Evolutionary conservation across 2,888 invertebrate genomes (phyloP).

Genomic region (Caenorhabditis sp.): DNA sequence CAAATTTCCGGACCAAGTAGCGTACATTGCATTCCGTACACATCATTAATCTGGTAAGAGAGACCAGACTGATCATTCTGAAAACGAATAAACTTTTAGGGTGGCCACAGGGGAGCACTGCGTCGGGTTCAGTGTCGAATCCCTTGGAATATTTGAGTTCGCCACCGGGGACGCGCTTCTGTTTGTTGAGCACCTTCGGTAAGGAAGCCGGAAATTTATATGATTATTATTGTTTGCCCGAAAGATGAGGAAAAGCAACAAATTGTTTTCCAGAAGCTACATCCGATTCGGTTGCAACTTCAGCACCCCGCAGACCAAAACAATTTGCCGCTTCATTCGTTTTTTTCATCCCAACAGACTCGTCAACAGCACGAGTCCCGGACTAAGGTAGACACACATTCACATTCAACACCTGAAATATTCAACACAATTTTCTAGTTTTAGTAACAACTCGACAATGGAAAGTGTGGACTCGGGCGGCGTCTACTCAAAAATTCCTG

Average conservation of each 20-base stretch:
- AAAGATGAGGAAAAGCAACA: background rate
- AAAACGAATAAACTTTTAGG: slow-evolving; percentile 13
- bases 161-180: slow-evolving; percentile 46
- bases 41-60: slow-evolving; percentile 50
- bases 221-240: background rate
- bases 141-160: slow-evolving; percentile 57
- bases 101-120: slow-evolving; percentile 65
- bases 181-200: slow-evolving; percentile 54
- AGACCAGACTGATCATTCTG: background rate
- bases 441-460: slow-evolving; percentile 60
- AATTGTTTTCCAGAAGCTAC: slow-evolving; percentile 48
- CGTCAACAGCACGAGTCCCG: slow-evolving; percentile 42
- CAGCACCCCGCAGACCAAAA: slow-evolving; percentile 45
- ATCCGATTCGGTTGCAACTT: slow-evolving; percentile 55
- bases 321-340: slow-evolving; percentile 55
- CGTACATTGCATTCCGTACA: slow-evolving; percentile 51
- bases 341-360: slow-evolving; percentile 46
- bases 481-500: slow-evolving; percentile 54
- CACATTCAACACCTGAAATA: background rate
- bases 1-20: slow-evolving; percentile 41
- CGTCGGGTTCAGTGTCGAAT: slow-evolving; percentile 57
- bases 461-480: slow-evolving; percentile 55
- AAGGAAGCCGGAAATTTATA: background rate
- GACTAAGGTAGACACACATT: slow-evolving; percentile 30
- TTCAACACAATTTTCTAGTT: background rate